Conservation (phyloP, 1,140 invertebrate genomes). For the Eriocheir sinensis region DNA sequence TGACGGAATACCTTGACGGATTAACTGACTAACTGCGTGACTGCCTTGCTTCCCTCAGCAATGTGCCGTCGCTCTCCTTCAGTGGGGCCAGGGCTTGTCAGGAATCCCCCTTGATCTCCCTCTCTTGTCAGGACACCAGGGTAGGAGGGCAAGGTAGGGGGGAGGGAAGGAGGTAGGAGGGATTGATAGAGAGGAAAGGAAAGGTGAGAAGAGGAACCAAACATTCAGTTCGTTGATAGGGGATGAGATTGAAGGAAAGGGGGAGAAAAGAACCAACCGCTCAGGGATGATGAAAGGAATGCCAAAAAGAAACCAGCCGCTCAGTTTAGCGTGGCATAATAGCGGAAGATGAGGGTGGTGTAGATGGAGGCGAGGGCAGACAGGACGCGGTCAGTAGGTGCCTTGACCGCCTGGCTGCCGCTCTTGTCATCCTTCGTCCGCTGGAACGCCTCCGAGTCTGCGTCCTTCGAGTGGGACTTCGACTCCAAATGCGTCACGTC, state of each 20-base stretch:
- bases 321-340: constrained; percentile 56
- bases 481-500: constrained; percentile 63
- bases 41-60: background rate
- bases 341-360: constrained; percentile 65
- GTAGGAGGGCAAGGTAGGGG: background rate
- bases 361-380: constrained; percentile 66
- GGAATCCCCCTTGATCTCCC: background rate
- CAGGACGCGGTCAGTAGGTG: constrained; percentile 65
- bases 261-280: background rate
- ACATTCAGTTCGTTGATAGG: background rate
- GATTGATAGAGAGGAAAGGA: background rate
- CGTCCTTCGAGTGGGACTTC: constrained; percentile 68
- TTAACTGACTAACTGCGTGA: background rate
- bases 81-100: background rate
- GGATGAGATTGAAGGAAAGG: background rate
- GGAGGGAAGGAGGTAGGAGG: background rate
- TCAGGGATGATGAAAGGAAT: background rate
- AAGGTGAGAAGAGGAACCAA: background rate
- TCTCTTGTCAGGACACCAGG: background rate
- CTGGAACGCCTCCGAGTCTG: constrained; percentile 60
- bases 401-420: constrained; percentile 50
- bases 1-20: background rate
- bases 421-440: background rate
- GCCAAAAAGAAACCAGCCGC: background rate
- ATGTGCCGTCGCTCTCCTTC: background rate